Conservation (phyloP, 2,113 vertebrate genomes). For the Mus musculus region GRCm39 chr4:62875001-62875500, state of each 20-base stretch:
- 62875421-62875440: constrained; percentile 48
- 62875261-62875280: constrained; percentile 38
- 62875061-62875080: neutral
- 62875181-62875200: neutral
- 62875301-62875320: constrained; percentile 49
- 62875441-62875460: constrained; percentile 47
- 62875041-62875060: neutral
- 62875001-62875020: neutral
- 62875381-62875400: neutral
- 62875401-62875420: constrained; percentile 46
- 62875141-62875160: neutral
- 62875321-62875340: constrained; percentile 60
- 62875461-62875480: constrained; percentile 37
- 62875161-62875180: neutral
- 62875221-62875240: constrained; percentile 12
- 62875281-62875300: constrained; percentile 40
- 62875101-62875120: constrained; percentile 26
- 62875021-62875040: neutral
- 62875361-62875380: constrained; percentile 44
- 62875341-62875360: constrained; percentile 35
- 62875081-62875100: neutral
- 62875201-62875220: constrained; percentile 41
- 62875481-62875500: constrained; percentile 37
- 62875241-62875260: neutral
- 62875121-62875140: neutral